A percentile compares a stretch with the other conserved stretches of the same genome.
Evolutionary conservation across 2,113 vertebrate genomes (phyloP).

Genomic region (Ancistrus triradiatus): DNA sequence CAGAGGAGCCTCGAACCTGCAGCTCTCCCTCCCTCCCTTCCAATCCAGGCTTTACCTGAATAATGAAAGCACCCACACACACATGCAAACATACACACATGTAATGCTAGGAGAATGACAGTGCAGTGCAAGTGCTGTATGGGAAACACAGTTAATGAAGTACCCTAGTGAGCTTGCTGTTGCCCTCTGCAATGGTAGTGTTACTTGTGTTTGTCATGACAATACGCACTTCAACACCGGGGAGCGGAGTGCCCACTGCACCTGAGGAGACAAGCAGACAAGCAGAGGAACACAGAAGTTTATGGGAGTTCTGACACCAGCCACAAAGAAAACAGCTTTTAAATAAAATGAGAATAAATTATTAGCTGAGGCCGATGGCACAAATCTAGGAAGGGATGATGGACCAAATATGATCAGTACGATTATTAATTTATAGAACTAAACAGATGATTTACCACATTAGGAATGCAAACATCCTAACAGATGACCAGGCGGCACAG

Average conservation of each 20-base stretch:
- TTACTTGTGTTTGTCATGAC: conserved; percentile 64
- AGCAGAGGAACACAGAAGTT: background rate
- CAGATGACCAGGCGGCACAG: too few relatives aligned
- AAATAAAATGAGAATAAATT: too few relatives aligned
- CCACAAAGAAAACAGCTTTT: too few relatives aligned
- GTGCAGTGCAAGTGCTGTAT: background rate
- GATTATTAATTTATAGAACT: too few relatives aligned
- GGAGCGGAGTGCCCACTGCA: conserved; percentile 85
- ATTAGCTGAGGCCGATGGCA: too few relatives aligned
- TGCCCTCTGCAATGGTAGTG: conserved; percentile 71
- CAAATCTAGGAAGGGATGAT: too few relatives aligned
- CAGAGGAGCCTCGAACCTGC: conserved; percentile 77
- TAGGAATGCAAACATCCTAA: too few relatives aligned
- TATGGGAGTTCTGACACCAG: too few relatives aligned
- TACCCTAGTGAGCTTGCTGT: conserved; percentile 75
- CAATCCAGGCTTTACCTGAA: conserved; percentile 76
- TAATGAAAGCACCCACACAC: conserved; percentile 1
- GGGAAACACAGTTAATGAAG: conserved; percentile 53
- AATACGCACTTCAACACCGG: conserved; percentile 78
- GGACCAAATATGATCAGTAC: too few relatives aligned
- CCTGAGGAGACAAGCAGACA: conserved; percentile 62
- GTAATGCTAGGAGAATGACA: background rate
- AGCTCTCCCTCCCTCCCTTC: conserved; percentile 86
- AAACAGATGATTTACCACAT: too few relatives aligned
- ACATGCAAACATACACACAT: conserved; percentile 5